Conservation (phyloP, 2,113 vertebrate genomes). For the Amblyopsis rosae region DNA sequence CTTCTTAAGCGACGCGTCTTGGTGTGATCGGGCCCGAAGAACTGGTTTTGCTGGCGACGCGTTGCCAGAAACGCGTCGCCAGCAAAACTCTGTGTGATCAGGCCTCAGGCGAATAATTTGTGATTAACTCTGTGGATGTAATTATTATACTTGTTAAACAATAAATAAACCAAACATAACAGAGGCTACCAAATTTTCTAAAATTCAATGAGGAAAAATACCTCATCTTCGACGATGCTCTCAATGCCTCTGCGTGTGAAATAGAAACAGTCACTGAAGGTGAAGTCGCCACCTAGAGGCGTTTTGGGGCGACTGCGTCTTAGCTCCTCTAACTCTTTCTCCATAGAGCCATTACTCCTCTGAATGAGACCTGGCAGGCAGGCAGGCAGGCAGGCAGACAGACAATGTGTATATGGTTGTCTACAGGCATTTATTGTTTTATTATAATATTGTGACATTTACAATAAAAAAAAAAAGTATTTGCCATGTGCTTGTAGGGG, state of each 20-base stretch:
- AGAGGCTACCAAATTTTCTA: too few species aligned
- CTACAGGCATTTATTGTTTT: background rate
- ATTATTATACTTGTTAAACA: too few species aligned
- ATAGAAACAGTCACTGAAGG: slow-evolving; percentile 91
- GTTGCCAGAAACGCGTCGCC: too few species aligned
- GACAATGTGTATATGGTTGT: background rate
- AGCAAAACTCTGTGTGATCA: too few species aligned
- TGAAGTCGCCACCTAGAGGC: slow-evolving; percentile 79
- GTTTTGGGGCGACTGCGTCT: slow-evolving; percentile 73
- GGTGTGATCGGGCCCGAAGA: too few species aligned
- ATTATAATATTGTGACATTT: background rate
- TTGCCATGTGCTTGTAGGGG: too few species aligned
- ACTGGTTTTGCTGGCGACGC: too few species aligned
- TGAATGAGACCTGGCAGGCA: slow-evolving; percentile 85
- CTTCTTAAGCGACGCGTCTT: too few species aligned
- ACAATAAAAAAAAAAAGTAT: background rate
- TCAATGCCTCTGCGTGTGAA: slow-evolving; percentile 92
- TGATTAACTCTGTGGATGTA: too few species aligned
- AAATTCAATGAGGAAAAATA: slow-evolving; percentile 10
- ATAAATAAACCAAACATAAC: background rate
- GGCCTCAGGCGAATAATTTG: too few species aligned
- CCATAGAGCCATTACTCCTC: slow-evolving; percentile 87
- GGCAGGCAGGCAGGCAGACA: slow-evolving; percentile 15
- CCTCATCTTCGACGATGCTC: slow-evolving; percentile 93
- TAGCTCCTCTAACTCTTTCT: slow-evolving; percentile 86